These are phyloP conservation scores for Hylia prasina DNA, from an alignment of 2,113 vertebrate genomes.

Conservation along the genomic window DNA sequence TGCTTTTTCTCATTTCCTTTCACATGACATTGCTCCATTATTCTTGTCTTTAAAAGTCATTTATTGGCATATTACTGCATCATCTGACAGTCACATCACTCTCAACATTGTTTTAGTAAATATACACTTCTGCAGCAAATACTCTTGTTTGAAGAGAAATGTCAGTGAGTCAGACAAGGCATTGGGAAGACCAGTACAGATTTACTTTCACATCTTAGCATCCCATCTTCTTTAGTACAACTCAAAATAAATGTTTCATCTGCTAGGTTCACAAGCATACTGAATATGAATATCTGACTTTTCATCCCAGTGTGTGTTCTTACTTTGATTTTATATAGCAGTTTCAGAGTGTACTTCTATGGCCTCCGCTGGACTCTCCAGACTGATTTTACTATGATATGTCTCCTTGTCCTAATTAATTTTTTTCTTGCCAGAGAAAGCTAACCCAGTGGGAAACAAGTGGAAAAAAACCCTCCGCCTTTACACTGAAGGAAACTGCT, in stretches of 20 bases:
- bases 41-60: conserved; percentile 1
- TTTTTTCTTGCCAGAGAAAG: neutral
- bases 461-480: accelerated
- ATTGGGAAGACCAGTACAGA: neutral
- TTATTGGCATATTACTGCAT: neutral
- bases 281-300: neutral
- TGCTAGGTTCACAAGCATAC: neutral
- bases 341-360: neutral
- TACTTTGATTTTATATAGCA: neutral
- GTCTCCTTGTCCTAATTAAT: neutral
- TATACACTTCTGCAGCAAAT: neutral
- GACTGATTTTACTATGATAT: neutral
- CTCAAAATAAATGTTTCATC: neutral
- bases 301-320: neutral
- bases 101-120: neutral
- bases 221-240: neutral
- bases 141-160: neutral
- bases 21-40: conserved; percentile 11
- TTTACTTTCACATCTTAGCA: neutral
- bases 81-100: neutral
- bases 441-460: neutral
- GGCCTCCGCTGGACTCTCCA: neutral
- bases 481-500: neutral
- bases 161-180: neutral
- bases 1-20: conserved; percentile 43